phyloP scores from a whole-genome alignment of 2,797 vertebrate species.

The Nothura maculosa region DNA sequence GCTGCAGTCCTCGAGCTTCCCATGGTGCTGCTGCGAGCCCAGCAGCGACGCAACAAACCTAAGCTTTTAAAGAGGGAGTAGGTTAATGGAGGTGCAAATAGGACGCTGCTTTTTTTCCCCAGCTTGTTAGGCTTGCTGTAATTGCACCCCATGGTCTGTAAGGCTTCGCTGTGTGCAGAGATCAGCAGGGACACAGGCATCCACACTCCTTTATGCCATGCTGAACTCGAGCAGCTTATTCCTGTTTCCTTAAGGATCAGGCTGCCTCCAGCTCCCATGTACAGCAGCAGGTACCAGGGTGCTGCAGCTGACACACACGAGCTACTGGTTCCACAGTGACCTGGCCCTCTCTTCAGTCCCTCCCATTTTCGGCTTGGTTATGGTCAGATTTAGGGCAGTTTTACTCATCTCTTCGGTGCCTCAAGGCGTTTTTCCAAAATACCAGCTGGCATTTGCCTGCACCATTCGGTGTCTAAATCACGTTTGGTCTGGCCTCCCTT shows the following conservation, averaged over 20 bases:
- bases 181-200: background rate
- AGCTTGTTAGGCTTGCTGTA: slow-evolving; percentile 44
- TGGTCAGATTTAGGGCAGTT: slow-evolving; percentile 20
- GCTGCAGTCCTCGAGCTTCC: slow-evolving; percentile 26
- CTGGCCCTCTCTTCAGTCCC: background rate
- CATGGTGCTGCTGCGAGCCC: slow-evolving; percentile 33
- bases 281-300: background rate
- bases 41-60: slow-evolving; percentile 32
- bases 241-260: background rate
- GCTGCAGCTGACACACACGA: background rate
- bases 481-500: background rate
- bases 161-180: background rate
- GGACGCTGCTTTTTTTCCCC: slow-evolving; percentile 52
- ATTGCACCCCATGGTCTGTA: background rate
- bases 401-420: background rate
- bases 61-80: slow-evolving; percentile 47
- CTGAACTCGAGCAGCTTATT: background rate
- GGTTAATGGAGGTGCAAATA: slow-evolving; percentile 36
- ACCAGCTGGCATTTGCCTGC: slow-evolving; percentile 3
- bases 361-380: background rate
- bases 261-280: background rate
- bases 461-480: background rate
- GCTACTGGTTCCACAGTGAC: background rate
- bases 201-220: background rate
- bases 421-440: slow-evolving; percentile 3